A percentile compares a stretch with the other conserved stretches of the same genome.
Conservation (phyloP, 2,113 vertebrate species). For the Orcinus orca region DNA sequence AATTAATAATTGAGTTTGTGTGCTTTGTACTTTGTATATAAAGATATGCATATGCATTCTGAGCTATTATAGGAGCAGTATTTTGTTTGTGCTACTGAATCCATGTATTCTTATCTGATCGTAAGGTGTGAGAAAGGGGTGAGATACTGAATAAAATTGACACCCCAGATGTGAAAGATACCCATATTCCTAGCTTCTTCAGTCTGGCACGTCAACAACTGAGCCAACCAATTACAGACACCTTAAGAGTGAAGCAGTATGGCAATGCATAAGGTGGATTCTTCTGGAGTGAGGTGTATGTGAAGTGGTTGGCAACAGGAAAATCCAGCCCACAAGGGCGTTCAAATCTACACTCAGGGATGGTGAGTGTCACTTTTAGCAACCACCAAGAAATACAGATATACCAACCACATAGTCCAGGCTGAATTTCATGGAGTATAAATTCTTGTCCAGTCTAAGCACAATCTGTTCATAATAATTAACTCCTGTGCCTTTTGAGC, state of each 20-base stretch:
- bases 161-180: not conserved
- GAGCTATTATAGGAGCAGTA: not conserved
- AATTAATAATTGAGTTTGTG: not conserved
- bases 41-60: not conserved
- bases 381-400: constrained; percentile 55
- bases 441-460: constrained; percentile 82
- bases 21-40: not conserved
- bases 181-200: not conserved
- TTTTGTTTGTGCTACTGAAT: not conserved
- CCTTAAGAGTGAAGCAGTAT: not conserved
- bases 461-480: constrained; percentile 84
- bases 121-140: not conserved
- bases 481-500: constrained; percentile 77
- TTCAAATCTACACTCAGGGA: rapidly evolving
- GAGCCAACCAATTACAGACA: not conserved
- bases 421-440: constrained; percentile 73
- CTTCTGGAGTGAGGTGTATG: not conserved
- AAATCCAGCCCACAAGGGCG: not conserved
- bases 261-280: not conserved
- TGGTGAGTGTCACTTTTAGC: not conserved
- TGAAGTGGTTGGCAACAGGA: not conserved
- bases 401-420: constrained; percentile 65
- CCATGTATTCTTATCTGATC: not conserved
- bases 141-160: not conserved
- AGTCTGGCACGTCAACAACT: not conserved